Percentiles rank a stretch among this genome's conserved stretches.
Evolutionary conservation across 2,888 invertebrate species (phyloP).

Genomic region (Diaphora mendica): DNA sequence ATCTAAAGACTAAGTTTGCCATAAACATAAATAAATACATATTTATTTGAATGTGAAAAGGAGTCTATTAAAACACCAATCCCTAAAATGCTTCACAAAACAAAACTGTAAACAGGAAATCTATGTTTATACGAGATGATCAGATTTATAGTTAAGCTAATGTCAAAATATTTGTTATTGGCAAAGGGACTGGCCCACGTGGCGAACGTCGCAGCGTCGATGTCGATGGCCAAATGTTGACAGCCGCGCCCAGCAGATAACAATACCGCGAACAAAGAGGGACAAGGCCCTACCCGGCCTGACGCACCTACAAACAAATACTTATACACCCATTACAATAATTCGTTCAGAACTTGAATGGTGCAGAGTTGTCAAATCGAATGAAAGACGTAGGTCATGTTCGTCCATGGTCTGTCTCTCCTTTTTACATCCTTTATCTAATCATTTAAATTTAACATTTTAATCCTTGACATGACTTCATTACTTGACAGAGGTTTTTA

Average conservation of each 20-base stretch:
- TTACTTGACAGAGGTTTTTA: not conserved
- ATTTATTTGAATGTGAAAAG: not conserved
- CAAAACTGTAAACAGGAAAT: conserved; percentile 2
- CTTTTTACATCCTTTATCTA: not conserved
- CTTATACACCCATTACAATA: conserved; percentile 21
- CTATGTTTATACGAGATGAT: conserved; percentile 4
- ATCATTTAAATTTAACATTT: not conserved
- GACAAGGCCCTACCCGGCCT: conserved; percentile 55
- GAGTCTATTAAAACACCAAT: not conserved
- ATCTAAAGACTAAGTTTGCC: no score
- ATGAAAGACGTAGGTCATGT: not conserved
- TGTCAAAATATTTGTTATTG: conserved; percentile 62
- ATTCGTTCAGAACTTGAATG: not conserved
- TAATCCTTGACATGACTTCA: not conserved
- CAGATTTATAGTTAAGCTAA: conserved; percentile 32
- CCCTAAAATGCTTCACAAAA: not conserved
- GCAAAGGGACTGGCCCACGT: conserved; percentile 67
- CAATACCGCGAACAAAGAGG: conserved; percentile 71
- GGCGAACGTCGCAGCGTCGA: conserved; percentile 70
- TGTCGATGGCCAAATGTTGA: conserved; percentile 73
- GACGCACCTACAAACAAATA: conserved; percentile 46
- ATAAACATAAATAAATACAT: no score
- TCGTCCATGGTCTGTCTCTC: not conserved
- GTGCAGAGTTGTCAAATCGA: not conserved
- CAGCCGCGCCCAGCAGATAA: conserved; percentile 78